phyloP scores from a whole-genome alignment of 2,888 invertebrate species.

The Danaus chrysippus region DNA sequence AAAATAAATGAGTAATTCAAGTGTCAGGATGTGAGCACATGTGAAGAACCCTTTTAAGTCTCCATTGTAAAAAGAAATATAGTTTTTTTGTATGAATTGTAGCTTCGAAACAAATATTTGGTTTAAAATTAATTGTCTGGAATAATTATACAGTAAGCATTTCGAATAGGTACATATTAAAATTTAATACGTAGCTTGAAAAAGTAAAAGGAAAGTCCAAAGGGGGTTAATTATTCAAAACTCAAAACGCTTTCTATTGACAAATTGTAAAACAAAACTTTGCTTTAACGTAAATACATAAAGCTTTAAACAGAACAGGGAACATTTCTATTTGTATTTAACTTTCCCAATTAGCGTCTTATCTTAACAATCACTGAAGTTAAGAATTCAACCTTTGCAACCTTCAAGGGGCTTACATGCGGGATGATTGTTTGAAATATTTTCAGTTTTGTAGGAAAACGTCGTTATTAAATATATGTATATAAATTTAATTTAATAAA shows the following conservation, averaged over 20 bases:
- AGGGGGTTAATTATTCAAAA: background rate
- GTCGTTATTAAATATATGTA: too few species aligned
- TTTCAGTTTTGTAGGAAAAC: background rate
- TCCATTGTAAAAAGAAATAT: too few species aligned
- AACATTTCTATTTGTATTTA: constrained; percentile 27
- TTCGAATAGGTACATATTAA: background rate
- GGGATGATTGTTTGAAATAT: constrained; percentile 1
- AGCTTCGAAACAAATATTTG: too few species aligned
- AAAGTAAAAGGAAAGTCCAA: background rate
- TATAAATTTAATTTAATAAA: too few species aligned
- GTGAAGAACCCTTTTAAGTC: too few species aligned
- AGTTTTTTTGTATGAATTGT: too few species aligned
- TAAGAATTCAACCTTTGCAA: constrained; percentile 21
- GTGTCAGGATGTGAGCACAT: too few species aligned
- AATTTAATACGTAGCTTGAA: background rate
- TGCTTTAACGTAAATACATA: constrained; percentile 10
- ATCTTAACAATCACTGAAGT: constrained; percentile 29
- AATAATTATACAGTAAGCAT: too few species aligned
- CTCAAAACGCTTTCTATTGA: background rate
- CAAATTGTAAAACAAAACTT: background rate
- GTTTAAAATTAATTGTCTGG: too few species aligned
- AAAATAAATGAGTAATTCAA: too few species aligned
- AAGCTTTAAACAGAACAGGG: constrained; percentile 15
- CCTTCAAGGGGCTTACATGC: constrained; percentile 9
- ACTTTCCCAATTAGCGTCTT: constrained; percentile 33